These are phyloP conservation scores for Phacellophora camtschatica DNA, from an alignment of 30 jellyfish, hydroid and myxozoan species.

Conservation along the genomic window DNA sequence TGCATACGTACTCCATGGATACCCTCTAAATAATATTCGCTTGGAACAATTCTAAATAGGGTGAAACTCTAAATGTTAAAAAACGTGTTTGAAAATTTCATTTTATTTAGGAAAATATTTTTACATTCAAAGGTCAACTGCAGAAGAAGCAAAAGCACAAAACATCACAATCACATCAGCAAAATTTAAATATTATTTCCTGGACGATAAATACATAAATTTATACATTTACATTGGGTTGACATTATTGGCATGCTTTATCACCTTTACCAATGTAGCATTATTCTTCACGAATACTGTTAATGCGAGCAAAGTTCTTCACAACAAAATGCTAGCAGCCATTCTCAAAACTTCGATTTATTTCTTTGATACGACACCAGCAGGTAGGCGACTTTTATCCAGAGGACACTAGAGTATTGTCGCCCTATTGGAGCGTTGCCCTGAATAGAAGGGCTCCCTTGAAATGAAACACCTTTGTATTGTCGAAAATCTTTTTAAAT, in stretches of 20 bases:
- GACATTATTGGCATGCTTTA: background rate
- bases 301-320: constrained; percentile 47
- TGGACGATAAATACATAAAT: constrained; percentile 1
- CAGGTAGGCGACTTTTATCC: constrained; percentile 60
- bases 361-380: constrained; percentile 66
- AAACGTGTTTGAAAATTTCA: too few species aligned
- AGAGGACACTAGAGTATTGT: too few species aligned
- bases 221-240: constrained; percentile 9
- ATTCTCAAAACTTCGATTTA: constrained; percentile 56
- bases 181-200: background rate
- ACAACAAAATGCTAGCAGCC: constrained; percentile 50
- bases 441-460: too few species aligned
- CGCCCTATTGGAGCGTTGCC: too few species aligned
- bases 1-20: too few species aligned
- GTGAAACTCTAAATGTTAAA: too few species aligned
- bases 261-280: background rate
- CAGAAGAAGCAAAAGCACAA: constrained; percentile 1
- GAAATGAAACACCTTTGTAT: too few species aligned
- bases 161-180: background rate
- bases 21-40: too few species aligned
- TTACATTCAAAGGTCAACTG: constrained; percentile 29
- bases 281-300: constrained; percentile 1
- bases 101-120: too few species aligned
- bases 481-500: too few species aligned
- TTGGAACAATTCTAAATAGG: too few species aligned